Conservation (phyloP, 2,888 invertebrate species). For the Steinernema hermaphroditum region DNA sequence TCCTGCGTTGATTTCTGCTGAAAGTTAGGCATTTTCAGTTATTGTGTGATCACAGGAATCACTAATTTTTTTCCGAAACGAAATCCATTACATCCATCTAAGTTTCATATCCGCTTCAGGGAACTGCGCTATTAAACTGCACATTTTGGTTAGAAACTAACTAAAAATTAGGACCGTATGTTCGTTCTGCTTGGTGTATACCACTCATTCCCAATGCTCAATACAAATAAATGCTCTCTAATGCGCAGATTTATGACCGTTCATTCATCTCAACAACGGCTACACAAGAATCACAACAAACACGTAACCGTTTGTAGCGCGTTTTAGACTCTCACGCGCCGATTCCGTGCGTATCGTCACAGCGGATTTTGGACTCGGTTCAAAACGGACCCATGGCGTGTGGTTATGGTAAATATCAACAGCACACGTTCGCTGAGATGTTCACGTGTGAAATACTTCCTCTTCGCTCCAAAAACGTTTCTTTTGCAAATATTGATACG, state of each 20-base stretch:
- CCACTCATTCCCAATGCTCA: background rate
- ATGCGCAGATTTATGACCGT: background rate
- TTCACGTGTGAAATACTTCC: too few species aligned
- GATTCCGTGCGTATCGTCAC: too few species aligned
- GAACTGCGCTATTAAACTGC: background rate
- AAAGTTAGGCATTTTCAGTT: background rate
- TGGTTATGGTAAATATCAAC: too few species aligned
- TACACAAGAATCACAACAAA: too few species aligned
- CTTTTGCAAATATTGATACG: too few species aligned
- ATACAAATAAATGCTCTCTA: background rate
- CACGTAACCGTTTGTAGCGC: too few species aligned
- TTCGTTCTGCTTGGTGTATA: background rate
- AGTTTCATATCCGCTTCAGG: background rate
- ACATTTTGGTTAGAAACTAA: background rate
- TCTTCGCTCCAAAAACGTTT: too few species aligned
- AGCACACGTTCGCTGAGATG: too few species aligned
- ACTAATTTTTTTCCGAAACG: background rate
- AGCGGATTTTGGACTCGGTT: too few species aligned
- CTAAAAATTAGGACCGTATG: too few species aligned
- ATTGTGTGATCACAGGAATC: background rate
- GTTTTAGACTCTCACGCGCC: too few species aligned
- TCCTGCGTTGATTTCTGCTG: background rate
- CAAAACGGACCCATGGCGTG: too few species aligned
- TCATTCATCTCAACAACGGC: background rate
- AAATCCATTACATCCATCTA: background rate